Percentiles rank a stretch among this genome's conserved stretches.
Conservation (phyloP, 2,888 invertebrate genomes). For the Xanthia icteritia region DNA sequence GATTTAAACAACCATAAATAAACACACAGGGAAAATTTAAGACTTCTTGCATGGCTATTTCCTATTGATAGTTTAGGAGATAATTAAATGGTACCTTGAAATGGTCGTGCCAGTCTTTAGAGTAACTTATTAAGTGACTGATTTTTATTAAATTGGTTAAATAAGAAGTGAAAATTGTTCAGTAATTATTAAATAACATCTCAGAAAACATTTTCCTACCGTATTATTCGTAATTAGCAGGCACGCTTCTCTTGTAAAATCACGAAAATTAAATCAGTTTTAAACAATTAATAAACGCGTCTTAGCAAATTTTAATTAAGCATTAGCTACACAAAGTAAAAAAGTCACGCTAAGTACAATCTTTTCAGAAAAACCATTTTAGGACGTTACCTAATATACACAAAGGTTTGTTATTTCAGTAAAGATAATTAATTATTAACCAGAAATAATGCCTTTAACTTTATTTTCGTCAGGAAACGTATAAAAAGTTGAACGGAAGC, state of each 20-base stretch:
- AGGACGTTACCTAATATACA: slow-evolving; percentile 43
- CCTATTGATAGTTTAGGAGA: background rate
- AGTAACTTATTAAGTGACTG: background rate
- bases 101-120: background rate
- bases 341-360: slow-evolving; percentile 5
- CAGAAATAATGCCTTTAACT: slow-evolving; percentile 34
- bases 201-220: slow-evolving; percentile 14
- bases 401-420: slow-evolving; percentile 2
- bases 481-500: slow-evolving; percentile 24
- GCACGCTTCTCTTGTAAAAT: slow-evolving; percentile 2
- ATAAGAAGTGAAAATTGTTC: background rate
- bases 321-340: background rate
- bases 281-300: slow-evolving; percentile 23
- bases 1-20: background rate
- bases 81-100: background rate
- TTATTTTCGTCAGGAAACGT: slow-evolving; percentile 1
- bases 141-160: background rate
- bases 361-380: slow-evolving; percentile 70
- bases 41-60: background rate
- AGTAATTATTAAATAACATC: background rate
- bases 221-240: slow-evolving; percentile 27
- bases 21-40: background rate
- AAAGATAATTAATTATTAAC: slow-evolving; percentile 40
- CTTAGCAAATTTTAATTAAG: slow-evolving; percentile 40
- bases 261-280: slow-evolving; percentile 39